A percentile compares a stretch with the other conserved stretches of the same genome.
Evolutionary conservation across 2,113 vertebrate genomes (phyloP).

Genomic region (Salvelinus fontinalis): DNA sequence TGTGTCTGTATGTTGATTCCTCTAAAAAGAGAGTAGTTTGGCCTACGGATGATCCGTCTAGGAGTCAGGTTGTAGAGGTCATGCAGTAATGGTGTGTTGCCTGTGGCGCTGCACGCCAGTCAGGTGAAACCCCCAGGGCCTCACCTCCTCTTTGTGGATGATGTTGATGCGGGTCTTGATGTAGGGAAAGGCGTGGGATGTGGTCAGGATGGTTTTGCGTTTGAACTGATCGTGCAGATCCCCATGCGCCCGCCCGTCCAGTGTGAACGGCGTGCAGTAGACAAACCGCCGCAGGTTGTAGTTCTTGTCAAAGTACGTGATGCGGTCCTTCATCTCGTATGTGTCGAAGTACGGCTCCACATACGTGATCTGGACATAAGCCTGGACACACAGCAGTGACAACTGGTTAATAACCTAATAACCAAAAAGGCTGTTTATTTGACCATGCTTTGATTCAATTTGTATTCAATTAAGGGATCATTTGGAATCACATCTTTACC

Average conservation of each 20-base stretch:
- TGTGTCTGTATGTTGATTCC: not conserved
- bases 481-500: not conserved
- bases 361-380: conserved; percentile 96
- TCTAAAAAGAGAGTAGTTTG: too few species aligned
- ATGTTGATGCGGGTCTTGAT: conserved; percentile 99
- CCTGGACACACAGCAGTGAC: conserved; percentile 67
- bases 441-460: too few species aligned
- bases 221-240: conserved; percentile 98
- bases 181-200: conserved; percentile 96
- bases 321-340: conserved; percentile 98
- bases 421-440: too few species aligned
- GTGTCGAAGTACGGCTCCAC: conserved; percentile 98
- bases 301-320: conserved; percentile 98
- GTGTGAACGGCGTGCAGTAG: conserved; percentile 97
- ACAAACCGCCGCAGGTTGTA: conserved; percentile 97
- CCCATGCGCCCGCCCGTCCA: conserved; percentile 94
- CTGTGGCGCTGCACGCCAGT: not conserved
- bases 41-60: too few species aligned
- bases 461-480: too few species aligned
- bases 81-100: too few species aligned
- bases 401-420: too few species aligned
- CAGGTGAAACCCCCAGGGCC: not conserved
- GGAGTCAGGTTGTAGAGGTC: too few species aligned
- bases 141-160: conserved; percentile 96
- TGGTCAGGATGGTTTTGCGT: conserved; percentile 95